Percentiles rank a stretch among this genome's conserved stretches.
phyloP scores from a whole-genome alignment of 92 coral and sea anemone species.

The Chrysogorgia sp. region DNA sequence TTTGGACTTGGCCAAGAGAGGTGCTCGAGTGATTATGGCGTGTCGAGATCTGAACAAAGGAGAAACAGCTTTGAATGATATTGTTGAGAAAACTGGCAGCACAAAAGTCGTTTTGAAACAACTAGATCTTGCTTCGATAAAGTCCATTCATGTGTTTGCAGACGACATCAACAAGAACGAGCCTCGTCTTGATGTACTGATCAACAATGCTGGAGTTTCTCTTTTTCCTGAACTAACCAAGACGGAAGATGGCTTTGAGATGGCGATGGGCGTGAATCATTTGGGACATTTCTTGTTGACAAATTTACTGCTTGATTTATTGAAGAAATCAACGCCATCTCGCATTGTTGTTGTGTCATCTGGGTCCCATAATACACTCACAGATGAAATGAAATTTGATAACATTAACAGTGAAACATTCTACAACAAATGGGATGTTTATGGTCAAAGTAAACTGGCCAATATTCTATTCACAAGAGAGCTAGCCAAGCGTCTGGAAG shows the following conservation, averaged over 20 bases:
- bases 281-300: too few species aligned
- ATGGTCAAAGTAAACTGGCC: constrained; percentile 68
- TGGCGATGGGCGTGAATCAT: constrained; percentile 83
- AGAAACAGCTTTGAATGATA: too few species aligned
- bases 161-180: constrained; percentile 70
- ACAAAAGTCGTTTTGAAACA: too few species aligned
- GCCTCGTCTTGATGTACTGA: constrained; percentile 68
- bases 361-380: constrained; percentile 46
- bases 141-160: too few species aligned
- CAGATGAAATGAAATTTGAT: too few species aligned
- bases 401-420: constrained; percentile 59
- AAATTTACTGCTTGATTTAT: constrained; percentile 69
- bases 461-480: constrained; percentile 73
- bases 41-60: too few species aligned
- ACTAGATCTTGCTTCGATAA: too few species aligned
- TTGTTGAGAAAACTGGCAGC: too few species aligned
- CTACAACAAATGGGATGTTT: constrained; percentile 54
- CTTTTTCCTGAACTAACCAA: constrained; percentile 60
- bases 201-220: constrained; percentile 84
- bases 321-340: constrained; percentile 77
- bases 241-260: constrained; percentile 89
- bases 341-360: constrained; percentile 75
- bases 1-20: too few species aligned
- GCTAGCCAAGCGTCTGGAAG: constrained; percentile 51
- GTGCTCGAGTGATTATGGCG: too few species aligned